Conservation (phyloP, 2,888 invertebrate genomes). For the Calephelis perditalis region DNA sequence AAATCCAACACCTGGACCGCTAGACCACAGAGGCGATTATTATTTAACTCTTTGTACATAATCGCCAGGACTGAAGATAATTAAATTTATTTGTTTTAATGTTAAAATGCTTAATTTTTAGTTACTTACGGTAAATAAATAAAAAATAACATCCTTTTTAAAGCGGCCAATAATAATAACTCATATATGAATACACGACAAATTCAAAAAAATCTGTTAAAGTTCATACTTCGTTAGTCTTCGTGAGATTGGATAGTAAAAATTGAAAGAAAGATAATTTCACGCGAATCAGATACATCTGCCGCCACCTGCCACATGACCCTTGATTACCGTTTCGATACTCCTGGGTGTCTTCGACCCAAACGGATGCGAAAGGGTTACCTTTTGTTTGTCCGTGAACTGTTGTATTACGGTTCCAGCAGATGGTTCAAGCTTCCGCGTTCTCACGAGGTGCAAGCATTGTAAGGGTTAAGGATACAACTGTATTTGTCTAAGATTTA, state of each 20-base stretch:
- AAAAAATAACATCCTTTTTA: background rate
- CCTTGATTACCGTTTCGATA: constrained; percentile 56
- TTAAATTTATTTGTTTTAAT: too few relatives aligned
- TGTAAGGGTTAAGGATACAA: constrained; percentile 40
- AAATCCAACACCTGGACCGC: too few relatives aligned
- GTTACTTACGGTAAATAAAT: too few relatives aligned
- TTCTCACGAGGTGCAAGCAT: constrained; percentile 63
- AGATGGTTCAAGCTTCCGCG: constrained; percentile 58
- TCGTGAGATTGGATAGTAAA: constrained; percentile 55
- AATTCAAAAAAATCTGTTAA: constrained; percentile 50
- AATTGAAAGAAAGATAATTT: constrained; percentile 61
- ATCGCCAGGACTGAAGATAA: too few relatives aligned
- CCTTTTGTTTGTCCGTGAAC: constrained; percentile 51
- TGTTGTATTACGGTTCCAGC: constrained; percentile 65
- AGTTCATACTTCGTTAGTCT: constrained; percentile 64
- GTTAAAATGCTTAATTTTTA: too few relatives aligned
- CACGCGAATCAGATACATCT: constrained; percentile 72
- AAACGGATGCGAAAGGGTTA: constrained; percentile 60
- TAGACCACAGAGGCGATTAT: too few relatives aligned
- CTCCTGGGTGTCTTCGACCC: constrained; percentile 49
- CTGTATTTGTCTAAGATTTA: constrained; percentile 43
- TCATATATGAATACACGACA: constrained; percentile 6
- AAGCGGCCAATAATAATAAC: background rate
- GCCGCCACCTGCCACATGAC: constrained; percentile 66
- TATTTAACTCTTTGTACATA: too few relatives aligned